Percentiles rank a stretch among this genome's conserved stretches.
phyloP scores from a whole-genome alignment of 2,797 vertebrate species.

The Siniperca scherzeri region DNA sequence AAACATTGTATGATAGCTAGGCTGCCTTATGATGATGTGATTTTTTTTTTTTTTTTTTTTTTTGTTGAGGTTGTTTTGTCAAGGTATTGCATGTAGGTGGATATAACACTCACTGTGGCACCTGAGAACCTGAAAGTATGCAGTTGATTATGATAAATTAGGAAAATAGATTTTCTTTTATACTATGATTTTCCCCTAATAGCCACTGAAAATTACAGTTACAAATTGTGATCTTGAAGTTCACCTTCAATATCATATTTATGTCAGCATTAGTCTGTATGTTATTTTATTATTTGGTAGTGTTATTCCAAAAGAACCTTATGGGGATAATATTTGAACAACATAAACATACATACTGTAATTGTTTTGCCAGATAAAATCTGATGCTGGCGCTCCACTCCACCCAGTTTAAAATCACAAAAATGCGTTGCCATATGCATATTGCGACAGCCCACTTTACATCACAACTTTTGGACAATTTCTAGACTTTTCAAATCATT shows the following conservation, averaged over 20 bases:
- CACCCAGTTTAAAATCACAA: background rate
- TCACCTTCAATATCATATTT: background rate
- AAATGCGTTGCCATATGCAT: background rate
- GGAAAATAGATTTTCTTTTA: background rate
- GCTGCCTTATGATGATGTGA: conserved; percentile 6
- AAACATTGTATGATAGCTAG: conserved; percentile 27
- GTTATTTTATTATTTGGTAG: background rate
- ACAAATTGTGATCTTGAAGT: background rate
- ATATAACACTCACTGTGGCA: background rate
- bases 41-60: too few species aligned
- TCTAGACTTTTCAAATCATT: background rate
- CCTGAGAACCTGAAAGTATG: background rate
- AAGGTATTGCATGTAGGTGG: background rate
- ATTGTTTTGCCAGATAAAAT: conserved; percentile 8
- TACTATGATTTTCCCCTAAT: background rate
- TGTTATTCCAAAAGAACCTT: background rate
- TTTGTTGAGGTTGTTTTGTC: conserved; percentile 32
- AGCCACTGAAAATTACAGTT: background rate
- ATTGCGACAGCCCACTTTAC: background rate
- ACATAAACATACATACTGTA: background rate
- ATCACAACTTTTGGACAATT: background rate
- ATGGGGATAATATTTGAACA: background rate
- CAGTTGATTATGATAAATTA: background rate
- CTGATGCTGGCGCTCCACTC: background rate
- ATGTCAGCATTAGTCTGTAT: background rate